These are phyloP conservation scores for Microctonus brassicae DNA, from an alignment of 2,888 invertebrate genomes.

Conservation along the genomic window DNA sequence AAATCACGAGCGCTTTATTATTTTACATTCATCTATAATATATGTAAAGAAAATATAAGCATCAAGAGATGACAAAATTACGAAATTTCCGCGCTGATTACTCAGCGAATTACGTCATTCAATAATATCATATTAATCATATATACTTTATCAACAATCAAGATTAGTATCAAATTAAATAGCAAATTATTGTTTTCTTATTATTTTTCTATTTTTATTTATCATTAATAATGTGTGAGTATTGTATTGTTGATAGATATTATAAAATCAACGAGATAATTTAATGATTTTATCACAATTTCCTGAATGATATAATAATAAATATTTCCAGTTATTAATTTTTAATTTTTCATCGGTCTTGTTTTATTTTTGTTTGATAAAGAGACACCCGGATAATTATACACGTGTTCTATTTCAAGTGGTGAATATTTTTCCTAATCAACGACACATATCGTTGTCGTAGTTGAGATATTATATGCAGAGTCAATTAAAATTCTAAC, in stretches of 20 bases:
- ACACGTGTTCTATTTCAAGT: background rate
- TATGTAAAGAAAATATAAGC: background rate
- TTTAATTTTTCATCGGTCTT: too few relatives aligned
- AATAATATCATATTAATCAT: background rate
- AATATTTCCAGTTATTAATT: too few relatives aligned
- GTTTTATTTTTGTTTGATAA: too few relatives aligned
- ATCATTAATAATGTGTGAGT: too few relatives aligned
- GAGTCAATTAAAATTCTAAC: conserved; percentile 12
- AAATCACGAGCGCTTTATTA: background rate
- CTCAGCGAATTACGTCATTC: conserved; percentile 11
- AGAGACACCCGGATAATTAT: background rate
- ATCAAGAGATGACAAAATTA: too few relatives aligned
- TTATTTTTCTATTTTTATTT: background rate
- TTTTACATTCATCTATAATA: background rate
- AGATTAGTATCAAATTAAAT: background rate
- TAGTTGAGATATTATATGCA: background rate
- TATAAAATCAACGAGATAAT: too few relatives aligned
- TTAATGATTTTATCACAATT: too few relatives aligned
- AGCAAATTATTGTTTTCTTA: background rate
- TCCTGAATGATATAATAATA: too few relatives aligned
- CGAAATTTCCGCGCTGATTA: conserved; percentile 16
- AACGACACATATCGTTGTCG: background rate
- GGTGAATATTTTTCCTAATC: background rate
- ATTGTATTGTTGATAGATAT: too few relatives aligned
- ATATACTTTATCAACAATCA: background rate